Percentiles rank a stretch among this genome's conserved stretches.
phyloP scores from a whole-genome alignment of 2,797 vertebrate species.

The Acropternis orthonyx region DNA sequence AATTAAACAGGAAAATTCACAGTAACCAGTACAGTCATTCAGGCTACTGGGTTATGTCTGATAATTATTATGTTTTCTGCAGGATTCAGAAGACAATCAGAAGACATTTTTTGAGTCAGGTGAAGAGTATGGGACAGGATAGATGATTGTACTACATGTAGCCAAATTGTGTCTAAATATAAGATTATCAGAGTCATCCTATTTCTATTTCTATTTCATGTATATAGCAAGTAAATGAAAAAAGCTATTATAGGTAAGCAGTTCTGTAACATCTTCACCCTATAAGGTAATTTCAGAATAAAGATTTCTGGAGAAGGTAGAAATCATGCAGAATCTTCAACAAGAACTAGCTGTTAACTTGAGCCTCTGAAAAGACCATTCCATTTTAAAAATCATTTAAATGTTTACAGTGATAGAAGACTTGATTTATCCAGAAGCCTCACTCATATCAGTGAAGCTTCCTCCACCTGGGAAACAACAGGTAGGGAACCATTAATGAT shows the following conservation, averaged over 20 bases:
- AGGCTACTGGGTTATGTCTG: background rate
- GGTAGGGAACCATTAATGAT: background rate
- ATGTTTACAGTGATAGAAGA: background rate
- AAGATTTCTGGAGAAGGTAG: background rate
- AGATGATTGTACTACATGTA: background rate
- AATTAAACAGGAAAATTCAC: background rate
- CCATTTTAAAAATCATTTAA: background rate
- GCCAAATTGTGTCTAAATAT: background rate
- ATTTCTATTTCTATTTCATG: background rate
- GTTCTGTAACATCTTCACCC: background rate
- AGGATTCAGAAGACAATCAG: background rate
- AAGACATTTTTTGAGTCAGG: background rate
- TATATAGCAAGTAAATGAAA: background rate
- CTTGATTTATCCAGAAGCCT: background rate
- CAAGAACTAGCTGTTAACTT: background rate
- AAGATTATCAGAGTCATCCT: background rate
- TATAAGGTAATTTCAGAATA: background rate
- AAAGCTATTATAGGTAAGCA: background rate
- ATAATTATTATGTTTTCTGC: background rate
- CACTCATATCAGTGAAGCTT: background rate
- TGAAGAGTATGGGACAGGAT: background rate
- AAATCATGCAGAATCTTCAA: background rate
- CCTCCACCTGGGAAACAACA: background rate
- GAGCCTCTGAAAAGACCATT: background rate
- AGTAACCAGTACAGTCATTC: background rate